A percentile compares a stretch with the other conserved stretches of the same genome.
Conservation (phyloP, 64 coral and sea anemone species). For the Acropora yongei region DNA sequence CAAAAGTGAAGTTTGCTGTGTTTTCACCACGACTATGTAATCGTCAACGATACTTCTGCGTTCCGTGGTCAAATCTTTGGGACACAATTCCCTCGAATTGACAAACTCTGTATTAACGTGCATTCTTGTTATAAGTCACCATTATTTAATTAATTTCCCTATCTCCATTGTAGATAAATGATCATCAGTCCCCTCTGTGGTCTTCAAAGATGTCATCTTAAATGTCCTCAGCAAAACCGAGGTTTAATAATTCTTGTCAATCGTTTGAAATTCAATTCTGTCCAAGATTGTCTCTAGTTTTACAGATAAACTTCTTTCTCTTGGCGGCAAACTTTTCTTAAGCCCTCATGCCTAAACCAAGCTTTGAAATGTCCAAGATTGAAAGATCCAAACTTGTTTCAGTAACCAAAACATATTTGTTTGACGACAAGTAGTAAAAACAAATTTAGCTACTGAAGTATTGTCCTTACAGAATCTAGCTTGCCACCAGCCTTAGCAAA, state of each 20-base stretch:
- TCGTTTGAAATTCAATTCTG: neutral
- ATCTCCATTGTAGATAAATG: neutral
- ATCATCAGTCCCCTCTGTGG: constrained; percentile 13
- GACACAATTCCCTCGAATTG: constrained; percentile 22
- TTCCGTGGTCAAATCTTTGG: constrained; percentile 18
- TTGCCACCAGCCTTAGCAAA: constrained; percentile 16
- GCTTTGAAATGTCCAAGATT: neutral
- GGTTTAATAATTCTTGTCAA: constrained; percentile 3
- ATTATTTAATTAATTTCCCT: constrained; percentile 10
- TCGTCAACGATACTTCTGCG: constrained; percentile 1
- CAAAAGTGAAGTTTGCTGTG: constrained; percentile 5
- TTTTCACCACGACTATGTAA: constrained; percentile 24
- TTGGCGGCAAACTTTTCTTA: neutral
- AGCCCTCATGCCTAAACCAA: neutral
- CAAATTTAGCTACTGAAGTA: neutral
- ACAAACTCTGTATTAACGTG: constrained; percentile 21
- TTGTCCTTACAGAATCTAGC: neutral
- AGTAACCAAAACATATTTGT: neutral
- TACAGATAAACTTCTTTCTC: neutral
- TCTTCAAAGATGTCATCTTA: neutral
- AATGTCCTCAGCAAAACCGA: neutral
- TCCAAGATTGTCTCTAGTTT: neutral
- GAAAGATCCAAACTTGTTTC: neutral
- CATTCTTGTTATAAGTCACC: constrained; percentile 21
- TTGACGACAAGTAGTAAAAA: neutral